Conservation (phyloP, 2,888 invertebrate genomes). For the Cinara cedri region DNA sequence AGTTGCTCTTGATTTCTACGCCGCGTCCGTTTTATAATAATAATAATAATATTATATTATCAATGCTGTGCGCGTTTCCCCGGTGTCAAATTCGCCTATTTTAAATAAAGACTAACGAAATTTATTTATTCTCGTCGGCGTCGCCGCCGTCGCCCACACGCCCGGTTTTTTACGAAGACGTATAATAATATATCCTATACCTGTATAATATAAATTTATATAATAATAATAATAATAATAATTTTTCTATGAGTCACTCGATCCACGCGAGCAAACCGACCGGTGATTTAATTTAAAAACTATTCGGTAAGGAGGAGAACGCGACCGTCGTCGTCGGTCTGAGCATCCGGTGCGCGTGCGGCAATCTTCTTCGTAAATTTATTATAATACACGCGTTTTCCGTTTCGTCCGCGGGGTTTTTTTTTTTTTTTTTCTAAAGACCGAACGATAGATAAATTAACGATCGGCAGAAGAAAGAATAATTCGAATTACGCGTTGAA, state of each 20-base stretch:
- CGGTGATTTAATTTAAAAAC: conserved; percentile 34
- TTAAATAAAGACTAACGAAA: conserved; percentile 36
- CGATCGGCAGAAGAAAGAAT: conserved; percentile 2
- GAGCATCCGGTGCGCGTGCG: not conserved
- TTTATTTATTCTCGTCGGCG: too few relatives aligned
- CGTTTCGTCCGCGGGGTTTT: not conserved
- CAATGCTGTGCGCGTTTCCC: too few relatives aligned
- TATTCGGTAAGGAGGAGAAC: not conserved
- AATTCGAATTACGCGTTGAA: too few relatives aligned
- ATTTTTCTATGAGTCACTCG: conserved; percentile 7
- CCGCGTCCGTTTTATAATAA: not conserved
- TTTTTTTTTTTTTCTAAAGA: not conserved
- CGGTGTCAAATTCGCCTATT: conserved; percentile 17
- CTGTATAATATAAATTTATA: not conserved
- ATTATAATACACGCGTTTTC: not conserved
- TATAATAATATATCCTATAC: conserved; percentile 29
- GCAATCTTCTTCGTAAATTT: not conserved
- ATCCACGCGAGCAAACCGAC: conserved; percentile 18
- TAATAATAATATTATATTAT: not conserved
- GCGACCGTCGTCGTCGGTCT: not conserved
- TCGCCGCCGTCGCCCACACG: conserved; percentile 21
- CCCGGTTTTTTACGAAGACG: conserved; percentile 26
- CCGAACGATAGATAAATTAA: not conserved
- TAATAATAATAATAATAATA: too few relatives aligned
- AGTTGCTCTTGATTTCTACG: conserved; percentile 1